Conservation (phyloP, 2,113 vertebrate species). For the Struthidea cinerea region DNA sequence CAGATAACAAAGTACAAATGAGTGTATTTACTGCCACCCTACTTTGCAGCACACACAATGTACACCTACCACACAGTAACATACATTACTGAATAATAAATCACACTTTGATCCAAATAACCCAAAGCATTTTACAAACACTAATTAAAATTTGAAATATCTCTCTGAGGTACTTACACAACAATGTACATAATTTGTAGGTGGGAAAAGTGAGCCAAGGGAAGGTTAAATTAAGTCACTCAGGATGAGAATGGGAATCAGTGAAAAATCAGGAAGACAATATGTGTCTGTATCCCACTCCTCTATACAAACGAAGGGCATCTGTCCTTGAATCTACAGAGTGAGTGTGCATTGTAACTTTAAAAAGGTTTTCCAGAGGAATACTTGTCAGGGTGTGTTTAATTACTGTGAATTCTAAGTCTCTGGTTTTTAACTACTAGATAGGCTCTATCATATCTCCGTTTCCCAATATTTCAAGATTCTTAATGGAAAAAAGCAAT, state of each 20-base stretch:
- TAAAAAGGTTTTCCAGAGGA: neutral
- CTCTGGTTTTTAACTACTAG: neutral
- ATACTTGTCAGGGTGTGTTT: neutral
- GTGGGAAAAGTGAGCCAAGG: conserved; percentile 5
- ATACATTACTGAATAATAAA: conserved; percentile 26
- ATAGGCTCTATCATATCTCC: neutral
- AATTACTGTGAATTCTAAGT: neutral
- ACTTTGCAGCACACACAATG: neutral
- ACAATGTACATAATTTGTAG: conserved; percentile 27
- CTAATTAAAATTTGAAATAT: conserved; percentile 51
- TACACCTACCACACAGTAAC: neutral
- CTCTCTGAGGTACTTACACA: conserved; percentile 48
- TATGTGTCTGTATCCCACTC: neutral
- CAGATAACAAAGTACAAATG: neutral
- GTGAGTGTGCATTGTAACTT: neutral
- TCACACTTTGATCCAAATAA: conserved; percentile 45
- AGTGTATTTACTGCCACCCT: neutral
- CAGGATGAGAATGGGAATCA: neutral
- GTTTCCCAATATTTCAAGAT: neutral
- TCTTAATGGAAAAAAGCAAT: neutral
- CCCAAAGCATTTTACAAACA: conserved; percentile 44
- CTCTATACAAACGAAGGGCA: neutral
- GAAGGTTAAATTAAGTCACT: conserved; percentile 14
- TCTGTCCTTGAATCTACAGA: neutral
- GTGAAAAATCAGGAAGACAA: neutral